A percentile compares a stretch with the other conserved stretches of the same genome.
Evolutionary conservation across 2,113 vertebrate species (phyloP).

Genomic region (Ceuthmochares aereus): DNA sequence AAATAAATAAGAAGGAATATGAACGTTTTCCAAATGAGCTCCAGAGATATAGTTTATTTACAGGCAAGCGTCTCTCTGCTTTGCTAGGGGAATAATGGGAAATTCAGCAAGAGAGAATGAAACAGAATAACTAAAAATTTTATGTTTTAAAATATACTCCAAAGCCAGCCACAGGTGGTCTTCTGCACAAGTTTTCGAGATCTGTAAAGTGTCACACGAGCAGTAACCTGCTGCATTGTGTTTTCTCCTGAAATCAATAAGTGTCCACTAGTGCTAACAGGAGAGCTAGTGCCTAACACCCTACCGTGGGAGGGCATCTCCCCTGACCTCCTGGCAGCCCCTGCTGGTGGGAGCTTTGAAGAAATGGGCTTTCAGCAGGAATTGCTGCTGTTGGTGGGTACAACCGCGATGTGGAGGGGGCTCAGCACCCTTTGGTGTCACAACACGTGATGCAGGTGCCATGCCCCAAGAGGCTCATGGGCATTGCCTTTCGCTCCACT

Average conservation of each 20-base stretch:
- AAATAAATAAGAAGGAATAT: background rate
- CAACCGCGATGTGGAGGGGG: fast-evolving
- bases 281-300: background rate
- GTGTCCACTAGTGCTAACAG: fast-evolving
- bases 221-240: background rate
- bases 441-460: fast-evolving
- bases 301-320: fast-evolving
- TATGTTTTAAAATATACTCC: background rate
- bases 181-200: background rate
- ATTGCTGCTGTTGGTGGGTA: background rate
- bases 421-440: background rate
- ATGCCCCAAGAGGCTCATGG: fast-evolving
- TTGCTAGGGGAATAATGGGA: background rate
- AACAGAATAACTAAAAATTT: background rate
- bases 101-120: background rate
- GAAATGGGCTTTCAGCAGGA: background rate
- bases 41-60: background rate
- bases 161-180: background rate
- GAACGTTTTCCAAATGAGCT: background rate
- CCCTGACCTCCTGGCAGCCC: background rate
- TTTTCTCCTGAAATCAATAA: background rate
- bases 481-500: background rate
- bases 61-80: background rate
- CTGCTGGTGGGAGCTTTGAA: background rate
- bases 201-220: background rate